Conservation (phyloP, 1,140 invertebrate genomes). For the Theocolax elegans region DNA sequence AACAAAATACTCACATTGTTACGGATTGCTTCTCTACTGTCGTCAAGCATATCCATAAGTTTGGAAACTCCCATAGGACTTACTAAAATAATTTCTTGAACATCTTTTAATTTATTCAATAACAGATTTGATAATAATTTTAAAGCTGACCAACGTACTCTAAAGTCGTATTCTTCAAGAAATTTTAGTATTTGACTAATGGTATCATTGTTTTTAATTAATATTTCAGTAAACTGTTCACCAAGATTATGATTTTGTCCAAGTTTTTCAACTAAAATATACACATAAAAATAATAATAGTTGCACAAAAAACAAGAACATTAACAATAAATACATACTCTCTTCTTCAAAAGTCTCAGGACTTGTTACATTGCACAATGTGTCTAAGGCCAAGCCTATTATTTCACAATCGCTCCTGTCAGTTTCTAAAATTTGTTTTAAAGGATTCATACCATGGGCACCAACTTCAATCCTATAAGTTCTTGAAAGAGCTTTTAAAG, state of each 20-base stretch:
- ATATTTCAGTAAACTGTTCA: constrained; percentile 98
- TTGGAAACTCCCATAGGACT: constrained; percentile 98
- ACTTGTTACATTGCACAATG: constrained; percentile 90
- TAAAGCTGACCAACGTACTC: constrained; percentile 87
- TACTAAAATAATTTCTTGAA: constrained; percentile 94
- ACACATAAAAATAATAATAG: background rate
- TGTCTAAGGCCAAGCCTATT: constrained; percentile 90
- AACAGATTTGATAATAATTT: constrained; percentile 86
- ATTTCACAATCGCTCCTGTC: constrained; percentile 92
- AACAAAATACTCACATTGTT: constrained; percentile 87
- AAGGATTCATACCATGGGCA: constrained; percentile 90
- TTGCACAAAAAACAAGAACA: no score
- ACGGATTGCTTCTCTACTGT: constrained; percentile 94
- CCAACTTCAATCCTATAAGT: constrained; percentile 96
- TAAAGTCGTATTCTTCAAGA: constrained; percentile 96
- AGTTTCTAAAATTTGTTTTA: constrained; percentile 83
- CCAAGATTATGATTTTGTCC: constrained; percentile 71
- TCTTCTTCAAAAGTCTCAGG: constrained; percentile 87
- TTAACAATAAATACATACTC: constrained; percentile 63
- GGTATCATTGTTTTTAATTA: constrained; percentile 92
- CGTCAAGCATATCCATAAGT: constrained; percentile 94
- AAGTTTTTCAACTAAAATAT: constrained; percentile 62
- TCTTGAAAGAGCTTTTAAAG: constrained; percentile 91
- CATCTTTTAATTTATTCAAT: constrained; percentile 85
- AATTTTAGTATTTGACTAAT: constrained; percentile 86